Base-by-base conservation (phyloP, 2,888 invertebrate genomes). In the Idaea biselata region DNA sequence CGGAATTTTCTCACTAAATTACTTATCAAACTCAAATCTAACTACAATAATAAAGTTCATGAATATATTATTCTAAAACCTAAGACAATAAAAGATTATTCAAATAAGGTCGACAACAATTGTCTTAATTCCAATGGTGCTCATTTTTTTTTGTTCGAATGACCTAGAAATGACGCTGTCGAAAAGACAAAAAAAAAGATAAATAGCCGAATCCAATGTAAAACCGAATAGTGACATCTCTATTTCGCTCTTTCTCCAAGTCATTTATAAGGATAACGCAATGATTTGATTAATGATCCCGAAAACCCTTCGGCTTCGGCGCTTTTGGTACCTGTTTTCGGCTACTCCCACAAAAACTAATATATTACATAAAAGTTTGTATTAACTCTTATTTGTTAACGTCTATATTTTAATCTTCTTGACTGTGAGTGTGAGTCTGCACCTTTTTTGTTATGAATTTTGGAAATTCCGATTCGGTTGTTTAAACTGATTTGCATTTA, bases 281-380 rank as follows among this genome's bases (percentile, higher is more conserved):
- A 79, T 73, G 79, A 82, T 85, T 87, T 91, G 91, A 91, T 91
- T 83, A 91, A 91, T 87, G 87, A 82, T 76, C 73, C 67, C 67
- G 66, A 70, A 77, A 77, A 77, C 76, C 80, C 75, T 76, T 71
- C 69, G 77, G 79, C 75, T 76, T 71, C 69, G 77, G 79, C 18
- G 5, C 56, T 56, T 56, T 56, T 56, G 56, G 44, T 91, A 91
- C 91, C 91, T 91, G 91, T 84, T 80, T 80, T 84, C 84, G 84
- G 82, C 79, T 69, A 85, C 86, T 81, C 83, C 83, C 77, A 84
- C 84, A 86, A 87, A 87, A 87, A 83, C 75, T 70, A 72, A 73
- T 76, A 78, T 75, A 74, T 79, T 76, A 79, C 79, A 76, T 82
- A 80, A 82, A 77, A 77, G 81, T 81, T 73, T 81, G 81, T 64